Evolutionary conservation across 2,888 invertebrate genomes (phyloP), one percentile per base, ranked within the genome.

Genomic region (Cephus pulcher): DNA sequence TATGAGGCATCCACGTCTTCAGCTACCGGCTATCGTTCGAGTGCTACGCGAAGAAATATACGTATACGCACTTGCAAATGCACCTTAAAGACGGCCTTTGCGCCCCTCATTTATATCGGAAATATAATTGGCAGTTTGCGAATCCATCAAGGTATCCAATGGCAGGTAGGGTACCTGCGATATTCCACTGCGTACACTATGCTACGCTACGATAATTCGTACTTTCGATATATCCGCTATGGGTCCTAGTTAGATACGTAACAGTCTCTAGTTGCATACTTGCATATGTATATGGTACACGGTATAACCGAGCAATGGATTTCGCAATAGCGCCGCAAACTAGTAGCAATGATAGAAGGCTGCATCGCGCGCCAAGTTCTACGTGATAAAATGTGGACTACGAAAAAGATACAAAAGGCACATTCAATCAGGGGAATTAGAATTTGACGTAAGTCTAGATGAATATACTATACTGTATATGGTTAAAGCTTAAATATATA

Each of bases 101-200:
- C 33, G 71, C 12, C 12, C 3, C 32, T 33, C 71, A 12, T 71
- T 71, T 71, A 32, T 71, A 71, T 71, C 32, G 85, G 84, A 81
- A 85, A 84, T 85, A 81, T 85, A 85, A 85, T 85, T 85, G 85
- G 84, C 79, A 80, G 82, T 84, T 84, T 85, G 85, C 82, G 80
- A 85, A 85, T 85, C 85, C 84, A 85, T 85, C 85, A 84, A 85
- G 82, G 78, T 80, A 80, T 33, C 75, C 76, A 76, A 80, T 83
- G 82, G 83, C 85, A 83, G 82, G 84, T 84, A 80, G 80, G 78
- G 80, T 85, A 82, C 75, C 83, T 78, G 82, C 40, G 23, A 56
- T 56, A 56, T 56, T 56, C 15, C 9, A 56, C 23, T 56, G 40
- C 40, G 23, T 56, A 9, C 23, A 1, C 23, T 23, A 56, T 56